Evolutionary conservation across 2,797 vertebrate genomes (phyloP).

Genomic region (Acomys russatus): DNA sequence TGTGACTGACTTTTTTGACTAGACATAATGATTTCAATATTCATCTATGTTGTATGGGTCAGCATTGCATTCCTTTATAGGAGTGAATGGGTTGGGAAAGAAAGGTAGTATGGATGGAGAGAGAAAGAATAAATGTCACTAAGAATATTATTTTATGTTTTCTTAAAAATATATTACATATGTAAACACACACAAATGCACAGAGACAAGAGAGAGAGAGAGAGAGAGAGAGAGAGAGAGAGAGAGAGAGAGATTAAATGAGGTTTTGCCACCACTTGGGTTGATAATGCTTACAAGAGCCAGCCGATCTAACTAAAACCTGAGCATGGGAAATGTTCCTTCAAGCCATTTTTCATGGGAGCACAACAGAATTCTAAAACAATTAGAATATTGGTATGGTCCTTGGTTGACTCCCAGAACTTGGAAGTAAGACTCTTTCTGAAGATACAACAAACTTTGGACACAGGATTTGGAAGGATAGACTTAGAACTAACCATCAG

Average conservation of each 20-base stretch:
- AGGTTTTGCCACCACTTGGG: not conserved
- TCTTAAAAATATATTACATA: not conserved
- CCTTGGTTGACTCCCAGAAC: not conserved
- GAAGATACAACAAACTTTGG: not conserved
- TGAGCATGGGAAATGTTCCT: not conserved
- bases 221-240: no score
- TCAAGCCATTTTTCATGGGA: not conserved
- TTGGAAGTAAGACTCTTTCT: not conserved
- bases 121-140: not conserved
- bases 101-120: not conserved
- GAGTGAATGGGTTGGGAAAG: not conserved
- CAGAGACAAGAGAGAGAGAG: not conserved
- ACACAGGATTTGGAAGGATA: no score
- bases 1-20: not conserved
- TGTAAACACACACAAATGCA: not conserved
- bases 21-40: not conserved
- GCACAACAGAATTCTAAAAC: not conserved
- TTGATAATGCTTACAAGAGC: not conserved
- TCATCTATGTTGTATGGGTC: not conserved
- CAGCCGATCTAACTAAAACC: not conserved
- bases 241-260: not conserved
- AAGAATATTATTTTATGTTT: not conserved
- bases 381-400: not conserved
- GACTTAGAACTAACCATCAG: not conserved
- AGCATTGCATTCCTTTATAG: constrained; percentile 26